Percentiles rank a stretch among this genome's conserved stretches.
These are phyloP conservation scores for Entomobrya multifasciata DNA, from an alignment of 2,888 invertebrate species.

Conservation along the genomic window DNA sequence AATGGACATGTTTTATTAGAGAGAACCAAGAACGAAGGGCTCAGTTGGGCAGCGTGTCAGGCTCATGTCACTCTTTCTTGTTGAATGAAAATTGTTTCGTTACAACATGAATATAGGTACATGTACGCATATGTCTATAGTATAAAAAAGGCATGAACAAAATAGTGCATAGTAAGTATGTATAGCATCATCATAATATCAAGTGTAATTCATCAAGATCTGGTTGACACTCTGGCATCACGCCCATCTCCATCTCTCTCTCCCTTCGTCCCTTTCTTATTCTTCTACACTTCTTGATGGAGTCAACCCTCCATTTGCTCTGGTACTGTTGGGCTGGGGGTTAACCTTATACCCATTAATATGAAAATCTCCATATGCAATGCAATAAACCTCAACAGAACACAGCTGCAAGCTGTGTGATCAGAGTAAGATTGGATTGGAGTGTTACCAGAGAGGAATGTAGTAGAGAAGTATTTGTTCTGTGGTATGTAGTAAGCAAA, in stretches of 20 bases:
- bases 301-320: constrained; percentile 38
- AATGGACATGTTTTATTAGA: constrained; percentile 51
- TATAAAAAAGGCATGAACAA: neutral
- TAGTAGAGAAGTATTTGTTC: neutral
- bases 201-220: constrained; percentile 73
- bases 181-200: constrained; percentile 22
- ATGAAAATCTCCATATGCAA: constrained; percentile 57
- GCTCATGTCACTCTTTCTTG: constrained; percentile 55
- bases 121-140: neutral
- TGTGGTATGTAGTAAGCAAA: constrained; percentile 3
- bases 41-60: constrained; percentile 71
- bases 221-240: constrained; percentile 73
- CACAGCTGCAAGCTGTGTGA: constrained; percentile 1
- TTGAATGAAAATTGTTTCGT: constrained; percentile 63
- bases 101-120: constrained; percentile 1
- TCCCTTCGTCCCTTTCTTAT: neutral
- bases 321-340: neutral
- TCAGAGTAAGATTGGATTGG: constrained; percentile 17
- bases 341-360: constrained; percentile 58
- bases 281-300: constrained; percentile 31
- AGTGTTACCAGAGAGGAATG: constrained; percentile 18
- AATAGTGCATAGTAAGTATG: neutral
- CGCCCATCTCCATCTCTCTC: constrained; percentile 57
- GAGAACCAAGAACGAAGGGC: constrained; percentile 45
- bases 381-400: constrained; percentile 12